These are phyloP conservation scores for Phenganax stokvisi DNA, from an alignment of 92 coral and sea anemone species.

Conservation along the genomic window DNA sequence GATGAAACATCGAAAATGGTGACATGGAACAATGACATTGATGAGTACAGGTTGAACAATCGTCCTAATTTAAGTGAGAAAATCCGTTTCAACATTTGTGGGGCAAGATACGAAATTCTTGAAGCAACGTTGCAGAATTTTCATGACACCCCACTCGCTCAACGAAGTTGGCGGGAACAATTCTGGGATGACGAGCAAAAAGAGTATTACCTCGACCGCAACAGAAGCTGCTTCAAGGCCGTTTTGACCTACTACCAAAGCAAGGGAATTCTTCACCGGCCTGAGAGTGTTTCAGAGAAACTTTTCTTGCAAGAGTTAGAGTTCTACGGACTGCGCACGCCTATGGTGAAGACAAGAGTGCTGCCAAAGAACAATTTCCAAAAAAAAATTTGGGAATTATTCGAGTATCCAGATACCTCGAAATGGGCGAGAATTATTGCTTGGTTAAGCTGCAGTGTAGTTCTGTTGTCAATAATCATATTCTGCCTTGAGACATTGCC, in stretches of 20 bases:
- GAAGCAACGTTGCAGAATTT: constrained; percentile 69
- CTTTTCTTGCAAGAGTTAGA: constrained; percentile 75
- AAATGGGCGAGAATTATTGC: constrained; percentile 47
- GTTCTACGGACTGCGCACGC: constrained; percentile 73
- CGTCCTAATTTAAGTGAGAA: constrained; percentile 5
- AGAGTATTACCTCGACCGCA: constrained; percentile 80
- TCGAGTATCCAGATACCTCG: constrained; percentile 8
- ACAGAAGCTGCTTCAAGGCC: constrained; percentile 82
- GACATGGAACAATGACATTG: background rate
- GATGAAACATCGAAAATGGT: too few relatives aligned
- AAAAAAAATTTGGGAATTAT: background rate
- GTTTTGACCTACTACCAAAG: constrained; percentile 84
- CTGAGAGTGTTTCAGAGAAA: constrained; percentile 68
- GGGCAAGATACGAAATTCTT: constrained; percentile 72
- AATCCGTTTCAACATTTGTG: constrained; percentile 69
- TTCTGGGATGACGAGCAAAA: constrained; percentile 61
- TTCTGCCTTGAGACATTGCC: constrained; percentile 90
- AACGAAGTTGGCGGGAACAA: constrained; percentile 58
- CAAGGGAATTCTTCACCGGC: constrained; percentile 67
- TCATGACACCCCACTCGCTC: constrained; percentile 77
- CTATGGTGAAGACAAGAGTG: constrained; percentile 40
- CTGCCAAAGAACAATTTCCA: constrained; percentile 13
- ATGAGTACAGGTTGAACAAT: constrained; percentile 5
- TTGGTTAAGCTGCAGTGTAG: constrained; percentile 56
- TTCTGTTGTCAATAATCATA: constrained; percentile 68